A percentile compares a stretch with the other conserved stretches of the same genome.
Conservation (phyloP, 2,113 vertebrate genomes). For the Eulemur rufifrons region DNA sequence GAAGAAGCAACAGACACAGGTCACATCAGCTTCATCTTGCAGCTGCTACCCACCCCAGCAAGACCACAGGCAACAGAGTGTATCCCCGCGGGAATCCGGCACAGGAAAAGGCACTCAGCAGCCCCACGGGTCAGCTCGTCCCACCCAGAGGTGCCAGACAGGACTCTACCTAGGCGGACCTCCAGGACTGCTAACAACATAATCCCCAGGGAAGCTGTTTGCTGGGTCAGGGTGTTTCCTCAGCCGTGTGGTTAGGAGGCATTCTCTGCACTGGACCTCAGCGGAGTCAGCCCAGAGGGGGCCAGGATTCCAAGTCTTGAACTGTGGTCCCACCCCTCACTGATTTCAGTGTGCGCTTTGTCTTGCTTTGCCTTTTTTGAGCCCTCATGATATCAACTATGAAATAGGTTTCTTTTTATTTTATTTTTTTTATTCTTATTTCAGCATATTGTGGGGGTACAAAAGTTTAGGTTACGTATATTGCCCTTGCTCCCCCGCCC, state of each 20-base stretch:
- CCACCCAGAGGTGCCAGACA: slow-evolving; percentile 33
- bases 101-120: not conserved
- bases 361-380: not conserved
- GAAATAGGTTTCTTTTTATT: not conserved
- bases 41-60: slow-evolving; percentile 63
- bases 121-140: slow-evolving; percentile 10
- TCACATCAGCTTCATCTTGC: slow-evolving; percentile 6
- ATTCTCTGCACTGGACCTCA: not conserved
- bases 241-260: not conserved
- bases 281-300: not conserved
- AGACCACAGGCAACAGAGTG: slow-evolving; percentile 45
- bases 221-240: not conserved
- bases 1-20: slow-evolving; percentile 34
- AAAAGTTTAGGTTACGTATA: too few species aligned
- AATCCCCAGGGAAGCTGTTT: not conserved
- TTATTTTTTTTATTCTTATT: too few species aligned
- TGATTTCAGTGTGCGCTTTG: not conserved
- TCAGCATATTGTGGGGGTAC: too few species aligned
- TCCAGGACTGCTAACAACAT: not conserved
- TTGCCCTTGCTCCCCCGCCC: too few species aligned
- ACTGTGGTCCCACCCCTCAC: rapidly evolving
- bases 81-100: not conserved
- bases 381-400: not conserved
- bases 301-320: not conserved
- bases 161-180: slow-evolving; percentile 12